Percentiles rank a stretch among this genome's conserved stretches.
These are phyloP conservation scores for Cinclus cinclus DNA, from an alignment of 2,113 vertebrate species.

Conservation along the genomic window DNA sequence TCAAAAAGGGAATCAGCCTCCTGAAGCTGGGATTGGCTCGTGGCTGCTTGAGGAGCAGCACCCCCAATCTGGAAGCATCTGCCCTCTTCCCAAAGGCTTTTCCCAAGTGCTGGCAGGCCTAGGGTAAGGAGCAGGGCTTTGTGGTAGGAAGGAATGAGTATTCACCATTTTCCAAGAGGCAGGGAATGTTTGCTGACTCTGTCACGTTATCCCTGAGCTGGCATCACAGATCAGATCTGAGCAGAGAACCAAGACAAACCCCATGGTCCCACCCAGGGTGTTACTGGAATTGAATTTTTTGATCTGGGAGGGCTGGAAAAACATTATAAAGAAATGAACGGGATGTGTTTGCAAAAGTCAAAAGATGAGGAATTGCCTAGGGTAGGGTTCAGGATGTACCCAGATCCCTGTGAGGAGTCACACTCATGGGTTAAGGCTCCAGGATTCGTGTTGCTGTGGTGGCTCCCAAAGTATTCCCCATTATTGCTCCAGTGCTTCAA, in stretches of 20 bases:
- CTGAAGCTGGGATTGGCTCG: background rate
- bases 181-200: background rate
- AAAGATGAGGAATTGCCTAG: background rate
- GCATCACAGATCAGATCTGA: background rate
- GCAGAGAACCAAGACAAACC: background rate
- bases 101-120: background rate
- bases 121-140: background rate
- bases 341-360: background rate
- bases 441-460: background rate
- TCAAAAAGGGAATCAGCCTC: background rate
- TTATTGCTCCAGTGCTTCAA: background rate
- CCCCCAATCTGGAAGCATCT: background rate
- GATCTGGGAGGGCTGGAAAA: background rate
- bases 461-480: rapidly evolving
- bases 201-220: rapidly evolving
- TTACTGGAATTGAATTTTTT: background rate
- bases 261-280: background rate
- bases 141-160: background rate
- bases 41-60: background rate
- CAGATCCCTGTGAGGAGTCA: background rate
- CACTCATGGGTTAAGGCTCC: background rate
- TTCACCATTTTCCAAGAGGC: background rate
- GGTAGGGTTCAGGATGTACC: background rate
- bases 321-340: background rate
- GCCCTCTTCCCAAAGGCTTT: background rate